These are phyloP conservation scores for Tragelaphus scriptus DNA, from an alignment of 2,113 vertebrate genomes.

Conservation along the genomic window DNA sequence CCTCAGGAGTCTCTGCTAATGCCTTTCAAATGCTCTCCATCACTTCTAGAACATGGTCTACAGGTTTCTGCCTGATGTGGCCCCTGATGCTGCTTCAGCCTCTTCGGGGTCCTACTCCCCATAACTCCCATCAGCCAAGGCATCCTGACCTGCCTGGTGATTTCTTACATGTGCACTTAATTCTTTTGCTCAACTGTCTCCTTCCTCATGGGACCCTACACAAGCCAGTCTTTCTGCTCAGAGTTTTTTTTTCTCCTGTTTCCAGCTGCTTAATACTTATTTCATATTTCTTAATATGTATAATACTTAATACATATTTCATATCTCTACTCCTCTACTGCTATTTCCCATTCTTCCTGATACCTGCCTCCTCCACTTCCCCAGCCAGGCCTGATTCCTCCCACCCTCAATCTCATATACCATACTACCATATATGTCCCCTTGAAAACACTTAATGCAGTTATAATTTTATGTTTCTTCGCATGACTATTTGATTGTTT, in stretches of 20 bases:
- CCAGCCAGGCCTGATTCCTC: neutral
- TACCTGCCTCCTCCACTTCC: neutral
- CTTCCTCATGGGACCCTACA: neutral
- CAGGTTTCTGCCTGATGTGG: neutral
- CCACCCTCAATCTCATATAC: neutral
- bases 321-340: neutral
- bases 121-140: accelerated
- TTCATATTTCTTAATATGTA: neutral
- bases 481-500: neutral
- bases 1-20: neutral
- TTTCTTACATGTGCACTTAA: neutral
- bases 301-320: neutral
- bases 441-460: neutral
- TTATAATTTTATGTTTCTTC: neutral
- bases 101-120: accelerated
- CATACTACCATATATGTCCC: neutral
- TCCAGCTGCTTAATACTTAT: neutral
- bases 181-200: neutral
- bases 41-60: neutral
- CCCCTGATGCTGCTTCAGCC: neutral
- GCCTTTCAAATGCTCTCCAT: neutral
- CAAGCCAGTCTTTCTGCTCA: neutral
- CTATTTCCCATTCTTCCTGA: neutral
- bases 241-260: no score
- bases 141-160: no score